These are phyloP conservation scores for Cydia pomonella DNA, from an alignment of 1,140 invertebrate genomes.

Conservation along the genomic window DNA sequence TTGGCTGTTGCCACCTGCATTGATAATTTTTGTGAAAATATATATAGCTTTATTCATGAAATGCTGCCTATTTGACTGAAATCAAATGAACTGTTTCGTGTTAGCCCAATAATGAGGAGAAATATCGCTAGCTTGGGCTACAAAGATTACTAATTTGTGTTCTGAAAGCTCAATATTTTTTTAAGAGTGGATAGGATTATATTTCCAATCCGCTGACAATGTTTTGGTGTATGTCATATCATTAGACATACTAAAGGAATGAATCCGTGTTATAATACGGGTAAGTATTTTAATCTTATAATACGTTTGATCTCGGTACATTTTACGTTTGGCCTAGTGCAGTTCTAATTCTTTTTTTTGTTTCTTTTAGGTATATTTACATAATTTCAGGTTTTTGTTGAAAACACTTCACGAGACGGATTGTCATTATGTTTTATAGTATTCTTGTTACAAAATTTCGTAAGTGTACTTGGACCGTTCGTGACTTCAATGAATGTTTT, in stretches of 20 bases:
- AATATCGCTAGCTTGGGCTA: not conserved
- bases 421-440: slow-evolving; percentile 75
- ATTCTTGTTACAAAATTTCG: slow-evolving; percentile 57
- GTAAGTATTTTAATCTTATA: not conserved
- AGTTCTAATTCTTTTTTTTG: not conserved
- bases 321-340: not conserved
- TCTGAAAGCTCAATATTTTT: not conserved
- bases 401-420: slow-evolving; percentile 45
- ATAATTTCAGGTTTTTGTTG: slow-evolving; percentile 50
- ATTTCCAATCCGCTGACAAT: not conserved
- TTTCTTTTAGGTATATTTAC: slow-evolving; percentile 34
- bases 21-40: not conserved
- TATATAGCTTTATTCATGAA: not conserved
- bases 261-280: slow-evolving; percentile 5
- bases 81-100: not conserved
- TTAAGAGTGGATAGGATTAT: not conserved
- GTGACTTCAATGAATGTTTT: slow-evolving; percentile 53
- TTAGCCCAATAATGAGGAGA: slow-evolving; percentile 8
- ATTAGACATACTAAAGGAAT: slow-evolving; percentile 10
- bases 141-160: not conserved
- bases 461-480: slow-evolving; percentile 47
- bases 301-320: not conserved
- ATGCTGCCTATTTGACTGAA: not conserved
- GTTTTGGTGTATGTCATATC: slow-evolving; percentile 1
- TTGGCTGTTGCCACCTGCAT: slow-evolving; percentile 10